Percentiles rank a stretch among this genome's conserved stretches.
Conservation (phyloP, 1,140 invertebrate species). For the Aporrectodea caliginosa region DNA sequence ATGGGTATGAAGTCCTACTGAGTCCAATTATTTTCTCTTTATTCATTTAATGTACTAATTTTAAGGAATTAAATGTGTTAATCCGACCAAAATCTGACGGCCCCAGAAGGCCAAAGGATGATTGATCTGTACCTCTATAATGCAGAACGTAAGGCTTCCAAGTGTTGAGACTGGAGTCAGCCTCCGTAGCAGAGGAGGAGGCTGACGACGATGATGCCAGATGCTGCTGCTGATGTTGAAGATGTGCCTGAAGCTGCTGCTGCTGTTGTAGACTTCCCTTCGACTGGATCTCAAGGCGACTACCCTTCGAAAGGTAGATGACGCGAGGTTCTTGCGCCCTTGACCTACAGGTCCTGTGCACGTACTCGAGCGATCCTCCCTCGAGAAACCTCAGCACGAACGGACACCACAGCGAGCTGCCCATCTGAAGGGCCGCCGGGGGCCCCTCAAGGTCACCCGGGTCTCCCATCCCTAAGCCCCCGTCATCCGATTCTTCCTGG, state of each 20-base stretch:
- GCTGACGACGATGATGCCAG: neutral
- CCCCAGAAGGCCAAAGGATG: too few species aligned
- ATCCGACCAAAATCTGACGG: too few species aligned
- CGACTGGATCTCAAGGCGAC: slow-evolving; percentile 4
- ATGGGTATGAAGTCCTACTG: too few species aligned
- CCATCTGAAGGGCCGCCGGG: neutral
- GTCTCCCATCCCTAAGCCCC: too few species aligned
- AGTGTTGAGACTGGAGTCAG: neutral
- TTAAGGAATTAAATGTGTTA: too few species aligned
- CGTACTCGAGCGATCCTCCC: neutral
- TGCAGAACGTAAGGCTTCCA: slow-evolving; percentile 19
- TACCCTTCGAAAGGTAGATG: slow-evolving; percentile 10
- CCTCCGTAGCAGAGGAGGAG: neutral
- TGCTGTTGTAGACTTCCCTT: neutral
- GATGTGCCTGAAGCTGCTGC: too few species aligned
- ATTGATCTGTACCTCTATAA: slow-evolving; percentile 10
- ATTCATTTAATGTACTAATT: too few species aligned
- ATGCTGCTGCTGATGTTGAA: neutral
- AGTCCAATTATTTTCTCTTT: too few species aligned
- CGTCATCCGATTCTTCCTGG: too few species aligned
- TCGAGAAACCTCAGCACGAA: neutral
- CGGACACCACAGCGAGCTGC: neutral
- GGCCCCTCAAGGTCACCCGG: too few species aligned
- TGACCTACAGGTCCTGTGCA: neutral
- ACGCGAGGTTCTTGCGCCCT: slow-evolving; percentile 4